Evolutionary conservation across 1,140 invertebrate genomes (phyloP).

Genomic region (Trichogramma pretiosum): DNA sequence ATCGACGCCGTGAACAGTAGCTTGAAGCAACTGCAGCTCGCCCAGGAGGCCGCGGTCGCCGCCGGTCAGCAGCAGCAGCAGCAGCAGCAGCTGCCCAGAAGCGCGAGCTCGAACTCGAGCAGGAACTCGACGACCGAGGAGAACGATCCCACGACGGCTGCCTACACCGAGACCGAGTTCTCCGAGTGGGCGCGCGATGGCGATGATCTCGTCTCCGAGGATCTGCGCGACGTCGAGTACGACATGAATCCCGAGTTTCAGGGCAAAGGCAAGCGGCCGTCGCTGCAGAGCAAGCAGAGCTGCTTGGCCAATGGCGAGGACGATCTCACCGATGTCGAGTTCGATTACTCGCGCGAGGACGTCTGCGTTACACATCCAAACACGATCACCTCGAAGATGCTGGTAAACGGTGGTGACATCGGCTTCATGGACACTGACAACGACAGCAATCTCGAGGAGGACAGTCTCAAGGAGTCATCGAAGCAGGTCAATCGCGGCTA

Average conservation of each 20-base stretch:
- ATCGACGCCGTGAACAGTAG: constrained; percentile 34
- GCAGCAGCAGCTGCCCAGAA: constrained; percentile 41
- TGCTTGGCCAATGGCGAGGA: constrained; percentile 40
- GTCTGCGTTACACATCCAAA: constrained; percentile 4
- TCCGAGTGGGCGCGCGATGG: constrained; percentile 77
- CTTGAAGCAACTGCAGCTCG: constrained; percentile 32
- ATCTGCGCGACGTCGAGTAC: constrained; percentile 58
- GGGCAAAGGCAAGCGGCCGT: constrained; percentile 41
- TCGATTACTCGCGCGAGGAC: constrained; percentile 33
- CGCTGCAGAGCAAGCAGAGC: constrained; percentile 19
- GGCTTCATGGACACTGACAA: constrained; percentile 71
- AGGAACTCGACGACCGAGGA: constrained; percentile 44
- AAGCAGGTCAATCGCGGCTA: constrained; percentile 57
- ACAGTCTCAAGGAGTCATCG: constrained; percentile 46
- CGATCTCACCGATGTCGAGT: constrained; percentile 30
- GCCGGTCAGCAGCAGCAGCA: background rate
- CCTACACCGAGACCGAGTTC: constrained; percentile 71
- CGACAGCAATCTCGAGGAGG: constrained; percentile 49
- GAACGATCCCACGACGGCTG: constrained; percentile 56
- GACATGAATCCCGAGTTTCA: constrained; percentile 49
- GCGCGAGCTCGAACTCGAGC: constrained; percentile 37
- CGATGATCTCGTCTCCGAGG: constrained; percentile 57
- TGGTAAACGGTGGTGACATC: constrained; percentile 47
- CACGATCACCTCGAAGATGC: constrained; percentile 34
- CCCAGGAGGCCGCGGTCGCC: constrained; percentile 33